Percentiles rank a stretch among this genome's conserved stretches.
These are phyloP conservation scores for Bufo gargarizans DNA, from an alignment of 2,113 vertebrate species.

Conservation along the genomic window DNA sequence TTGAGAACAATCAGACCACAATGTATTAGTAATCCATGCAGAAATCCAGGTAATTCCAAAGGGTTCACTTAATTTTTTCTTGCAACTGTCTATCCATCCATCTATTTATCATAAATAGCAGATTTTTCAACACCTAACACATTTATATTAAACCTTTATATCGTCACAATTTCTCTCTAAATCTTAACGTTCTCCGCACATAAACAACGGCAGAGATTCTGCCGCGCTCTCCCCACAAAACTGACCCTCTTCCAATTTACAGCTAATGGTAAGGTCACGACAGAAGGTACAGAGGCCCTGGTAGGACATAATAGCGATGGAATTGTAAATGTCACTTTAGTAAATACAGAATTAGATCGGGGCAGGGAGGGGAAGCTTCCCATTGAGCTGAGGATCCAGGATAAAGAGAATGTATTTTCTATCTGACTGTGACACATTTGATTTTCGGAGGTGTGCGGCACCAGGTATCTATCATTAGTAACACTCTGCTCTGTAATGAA, in stretches of 20 bases:
- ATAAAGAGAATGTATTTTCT: slow-evolving; percentile 85
- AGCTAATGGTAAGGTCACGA: slow-evolving; percentile 92
- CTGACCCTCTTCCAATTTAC: slow-evolving; percentile 94
- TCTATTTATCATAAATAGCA: neutral
- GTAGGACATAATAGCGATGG: slow-evolving; percentile 97
- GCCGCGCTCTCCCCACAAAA: slow-evolving; percentile 66
- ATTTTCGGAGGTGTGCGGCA: slow-evolving; percentile 97
- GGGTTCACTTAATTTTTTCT: too few relatives aligned
- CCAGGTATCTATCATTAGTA: slow-evolving; percentile 99
- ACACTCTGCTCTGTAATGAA: slow-evolving; percentile 98
- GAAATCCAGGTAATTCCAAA: too few relatives aligned
- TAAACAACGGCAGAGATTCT: too few relatives aligned
- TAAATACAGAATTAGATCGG: slow-evolving; percentile 87
- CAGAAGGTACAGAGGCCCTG: slow-evolving; percentile 91
- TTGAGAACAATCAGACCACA: too few relatives aligned
- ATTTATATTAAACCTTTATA: neutral
- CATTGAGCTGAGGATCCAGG: slow-evolving; percentile 76
- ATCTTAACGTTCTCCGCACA: neutral
- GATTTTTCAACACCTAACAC: neutral
- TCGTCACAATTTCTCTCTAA: neutral
- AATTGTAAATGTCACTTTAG: slow-evolving; percentile 95
- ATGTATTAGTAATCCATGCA: too few relatives aligned
- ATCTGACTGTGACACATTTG: slow-evolving; percentile 94
- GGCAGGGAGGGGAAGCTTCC: slow-evolving; percentile 81
- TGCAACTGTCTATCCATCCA: too few relatives aligned